phyloP scores from a whole-genome alignment of 2,113 vertebrate species.

The Phocoena phocoena region DNA sequence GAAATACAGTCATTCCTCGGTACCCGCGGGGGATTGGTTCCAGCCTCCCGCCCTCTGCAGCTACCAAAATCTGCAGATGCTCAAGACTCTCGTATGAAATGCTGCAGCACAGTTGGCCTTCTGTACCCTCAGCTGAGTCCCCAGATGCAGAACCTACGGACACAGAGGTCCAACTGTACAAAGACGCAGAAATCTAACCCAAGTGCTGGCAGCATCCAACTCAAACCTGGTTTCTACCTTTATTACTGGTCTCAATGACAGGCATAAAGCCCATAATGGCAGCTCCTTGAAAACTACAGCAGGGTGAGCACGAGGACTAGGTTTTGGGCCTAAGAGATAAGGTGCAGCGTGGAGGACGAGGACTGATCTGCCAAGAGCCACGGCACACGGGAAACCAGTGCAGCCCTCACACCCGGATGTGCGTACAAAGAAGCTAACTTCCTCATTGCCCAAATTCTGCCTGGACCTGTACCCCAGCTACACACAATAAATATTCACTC shows the following conservation, averaged over 20 bases:
- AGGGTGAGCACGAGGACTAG: not conserved
- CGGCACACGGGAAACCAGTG: not conserved
- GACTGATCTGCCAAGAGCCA: not conserved
- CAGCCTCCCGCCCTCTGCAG: too few relatives aligned
- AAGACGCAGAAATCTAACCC: not conserved
- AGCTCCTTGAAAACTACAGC: not conserved
- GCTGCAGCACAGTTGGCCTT: too few relatives aligned
- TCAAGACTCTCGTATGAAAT: too few relatives aligned
- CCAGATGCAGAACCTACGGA: too few relatives aligned
- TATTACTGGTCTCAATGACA: not conserved
- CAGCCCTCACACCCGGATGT: too few relatives aligned
- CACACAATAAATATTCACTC: not conserved
- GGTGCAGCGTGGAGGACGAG: too few relatives aligned
- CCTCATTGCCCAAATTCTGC: not conserved
- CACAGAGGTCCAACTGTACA: too few relatives aligned
- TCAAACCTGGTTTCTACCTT: not conserved
- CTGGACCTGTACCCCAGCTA: not conserved
- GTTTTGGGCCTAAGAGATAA: too few relatives aligned
- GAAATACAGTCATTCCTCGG: not conserved
- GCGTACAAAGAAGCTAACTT: not conserved
- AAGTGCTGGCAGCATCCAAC: not conserved
- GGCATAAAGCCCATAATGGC: not conserved
- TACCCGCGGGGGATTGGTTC: too few relatives aligned
- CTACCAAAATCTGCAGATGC: too few relatives aligned
- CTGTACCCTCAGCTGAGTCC: too few relatives aligned